phyloP scores from a whole-genome alignment of 2,888 invertebrate genomes.

The Dolichopus griseipennis region DNA sequence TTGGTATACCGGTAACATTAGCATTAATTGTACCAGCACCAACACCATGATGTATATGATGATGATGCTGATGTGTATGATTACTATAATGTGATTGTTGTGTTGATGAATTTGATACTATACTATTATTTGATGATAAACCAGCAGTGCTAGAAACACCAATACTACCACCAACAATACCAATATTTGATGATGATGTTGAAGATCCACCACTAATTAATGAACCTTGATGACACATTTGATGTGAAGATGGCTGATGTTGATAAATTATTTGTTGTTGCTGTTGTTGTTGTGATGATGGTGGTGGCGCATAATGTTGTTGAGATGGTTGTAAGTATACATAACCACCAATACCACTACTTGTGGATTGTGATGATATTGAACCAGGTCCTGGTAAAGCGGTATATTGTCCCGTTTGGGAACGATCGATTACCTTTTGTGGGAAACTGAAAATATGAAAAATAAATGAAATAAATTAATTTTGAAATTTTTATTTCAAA shows the following conservation, averaged over 20 bases:
- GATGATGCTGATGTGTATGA: slow-evolving; percentile 36
- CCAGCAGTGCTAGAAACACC: neutral
- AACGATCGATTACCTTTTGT: slow-evolving; percentile 42
- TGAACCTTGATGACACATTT: slow-evolving; percentile 37
- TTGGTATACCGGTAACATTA: slow-evolving; percentile 12
- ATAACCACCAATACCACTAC: slow-evolving; percentile 34
- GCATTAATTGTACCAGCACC: slow-evolving; percentile 37
- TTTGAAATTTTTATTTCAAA: too few species aligned
- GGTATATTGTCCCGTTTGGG: slow-evolving; percentile 34
- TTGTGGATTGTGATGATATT: slow-evolving; percentile 27
- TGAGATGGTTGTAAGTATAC: slow-evolving; percentile 40
- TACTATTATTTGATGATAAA: neutral
- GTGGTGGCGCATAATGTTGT: slow-evolving; percentile 30
- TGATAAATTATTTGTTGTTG: slow-evolving; percentile 38
- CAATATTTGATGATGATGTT: neutral
- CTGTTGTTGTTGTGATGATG: slow-evolving; percentile 22
- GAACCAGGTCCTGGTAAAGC: slow-evolving; percentile 29
- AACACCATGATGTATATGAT: slow-evolving; percentile 35
- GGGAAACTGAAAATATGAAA: slow-evolving; percentile 37
- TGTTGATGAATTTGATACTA: slow-evolving; percentile 9
- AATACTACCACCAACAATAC: neutral
- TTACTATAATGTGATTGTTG: slow-evolving; percentile 16
- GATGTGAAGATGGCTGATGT: slow-evolving; percentile 33
- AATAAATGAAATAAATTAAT: too few species aligned
- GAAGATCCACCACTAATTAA: neutral